Percentiles rank a stretch among this genome's conserved stretches.
Evolutionary conservation across 2,113 vertebrate genomes (phyloP).

Genomic region (Myotis yumanensis): DNA sequence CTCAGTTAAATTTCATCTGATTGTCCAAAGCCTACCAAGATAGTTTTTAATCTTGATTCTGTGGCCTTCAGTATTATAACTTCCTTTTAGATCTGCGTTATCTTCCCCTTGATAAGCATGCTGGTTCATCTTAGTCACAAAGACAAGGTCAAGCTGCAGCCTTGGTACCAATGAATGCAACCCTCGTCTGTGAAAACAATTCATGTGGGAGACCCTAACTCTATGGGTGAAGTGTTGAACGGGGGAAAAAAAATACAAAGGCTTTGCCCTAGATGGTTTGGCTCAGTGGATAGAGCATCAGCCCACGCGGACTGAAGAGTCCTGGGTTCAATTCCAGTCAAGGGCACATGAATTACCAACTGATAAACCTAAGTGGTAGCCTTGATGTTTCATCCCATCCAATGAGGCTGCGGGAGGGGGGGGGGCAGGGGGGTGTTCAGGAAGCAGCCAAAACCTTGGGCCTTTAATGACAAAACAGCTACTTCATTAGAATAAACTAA

Average conservation of each 20-base stretch:
- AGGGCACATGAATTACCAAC: too few species aligned
- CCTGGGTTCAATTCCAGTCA: too few species aligned
- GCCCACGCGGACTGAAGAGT: too few species aligned
- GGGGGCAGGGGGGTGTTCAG: too few species aligned
- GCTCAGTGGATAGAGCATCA: too few species aligned
- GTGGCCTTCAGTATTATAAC: neutral
- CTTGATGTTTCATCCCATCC: too few species aligned
- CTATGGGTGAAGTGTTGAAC: neutral
- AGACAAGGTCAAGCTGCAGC: neutral
- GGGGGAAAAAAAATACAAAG: neutral
- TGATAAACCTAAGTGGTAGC: too few species aligned
- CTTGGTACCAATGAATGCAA: neutral
- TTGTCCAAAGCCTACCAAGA: neutral
- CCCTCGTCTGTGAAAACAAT: neutral
- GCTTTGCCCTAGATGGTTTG: too few species aligned
- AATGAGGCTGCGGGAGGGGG: too few species aligned
- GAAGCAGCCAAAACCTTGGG: neutral
- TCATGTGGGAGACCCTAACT: neutral
- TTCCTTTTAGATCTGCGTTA: constrained; percentile 3
- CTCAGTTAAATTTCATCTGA: constrained; percentile 8
- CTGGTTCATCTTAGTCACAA: neutral
- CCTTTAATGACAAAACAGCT: neutral
- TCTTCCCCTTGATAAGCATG: neutral
- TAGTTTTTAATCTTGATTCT: constrained; percentile 39
- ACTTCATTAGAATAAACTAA: neutral